These are phyloP conservation scores for Erpornis zantholeuca DNA, from an alignment of 2,113 vertebrate species.

Conservation along the genomic window DNA sequence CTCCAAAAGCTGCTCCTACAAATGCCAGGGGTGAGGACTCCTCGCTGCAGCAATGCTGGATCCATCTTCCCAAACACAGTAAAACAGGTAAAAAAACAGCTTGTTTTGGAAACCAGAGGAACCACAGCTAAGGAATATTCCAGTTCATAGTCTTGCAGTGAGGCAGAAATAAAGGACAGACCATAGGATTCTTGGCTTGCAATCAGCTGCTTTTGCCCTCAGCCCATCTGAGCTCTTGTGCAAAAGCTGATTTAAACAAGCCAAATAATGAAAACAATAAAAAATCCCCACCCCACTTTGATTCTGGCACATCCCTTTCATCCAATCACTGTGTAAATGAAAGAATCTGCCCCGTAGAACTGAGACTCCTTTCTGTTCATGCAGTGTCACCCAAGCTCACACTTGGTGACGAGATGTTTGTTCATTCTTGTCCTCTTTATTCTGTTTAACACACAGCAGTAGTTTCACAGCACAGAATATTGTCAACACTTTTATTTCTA, in stretches of 20 bases:
- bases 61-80: neutral
- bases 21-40: neutral
- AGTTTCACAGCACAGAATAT: neutral
- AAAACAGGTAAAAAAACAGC: neutral
- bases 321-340: neutral
- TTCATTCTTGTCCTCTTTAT: neutral
- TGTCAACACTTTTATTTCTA: slow-evolving; percentile 15
- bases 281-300: neutral
- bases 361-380: neutral
- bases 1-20: neutral
- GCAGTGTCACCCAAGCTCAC: neutral
- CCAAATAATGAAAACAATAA: neutral
- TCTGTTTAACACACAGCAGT: neutral
- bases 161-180: neutral
- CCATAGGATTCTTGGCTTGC: neutral
- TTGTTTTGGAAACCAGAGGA: neutral
- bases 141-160: neutral
- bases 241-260: neutral
- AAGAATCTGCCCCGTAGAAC: neutral
- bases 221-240: neutral
- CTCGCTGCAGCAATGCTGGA: neutral
- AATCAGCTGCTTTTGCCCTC: neutral
- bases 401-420: neutral
- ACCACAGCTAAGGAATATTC: neutral
- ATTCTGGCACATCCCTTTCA: neutral